Conservation (phyloP, 1,140 invertebrate species). For the Stegodyphus dumicola region DNA sequence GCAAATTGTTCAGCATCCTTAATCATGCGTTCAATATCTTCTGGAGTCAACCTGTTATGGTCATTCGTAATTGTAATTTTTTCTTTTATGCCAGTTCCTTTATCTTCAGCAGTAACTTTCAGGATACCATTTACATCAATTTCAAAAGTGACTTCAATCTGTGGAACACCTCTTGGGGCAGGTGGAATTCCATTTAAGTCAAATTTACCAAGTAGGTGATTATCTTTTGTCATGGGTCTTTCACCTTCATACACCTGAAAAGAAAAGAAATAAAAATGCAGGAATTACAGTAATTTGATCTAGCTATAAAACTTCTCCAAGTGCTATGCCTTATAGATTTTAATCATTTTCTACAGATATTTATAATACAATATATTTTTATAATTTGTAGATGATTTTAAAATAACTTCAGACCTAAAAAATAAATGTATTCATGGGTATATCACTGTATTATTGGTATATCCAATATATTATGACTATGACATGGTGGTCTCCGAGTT, state of each 20-base stretch:
- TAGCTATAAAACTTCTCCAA: too few relatives aligned
- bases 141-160: slow-evolving; percentile 95
- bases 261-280: slow-evolving; percentile 8
- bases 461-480: too few relatives aligned
- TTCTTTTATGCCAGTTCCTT: slow-evolving; percentile 97
- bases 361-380: too few relatives aligned
- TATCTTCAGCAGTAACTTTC: slow-evolving; percentile 96
- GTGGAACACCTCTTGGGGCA: slow-evolving; percentile 90
- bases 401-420: too few relatives aligned
- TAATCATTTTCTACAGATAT: too few relatives aligned
- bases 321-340: too few relatives aligned
- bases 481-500: too few relatives aligned
- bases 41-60: slow-evolving; percentile 96
- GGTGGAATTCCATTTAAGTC: slow-evolving; percentile 98
- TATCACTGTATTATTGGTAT: too few relatives aligned
- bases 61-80: slow-evolving; percentile 99
- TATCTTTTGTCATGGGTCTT: slow-evolving; percentile 99
- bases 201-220: slow-evolving; percentile 97
- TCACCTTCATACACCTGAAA: slow-evolving; percentile 91
- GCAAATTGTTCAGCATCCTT: slow-evolving; percentile 98
- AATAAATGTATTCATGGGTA: too few relatives aligned
- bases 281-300: too few relatives aligned
- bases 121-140: slow-evolving; percentile 99
- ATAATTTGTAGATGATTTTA: too few relatives aligned
- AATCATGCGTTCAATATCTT: slow-evolving; percentile 99